Evolutionary conservation across 1,140 invertebrate genomes (phyloP), one percentile per base, ranked within the genome.

Genomic region (Callitettix versicolor): DNA sequence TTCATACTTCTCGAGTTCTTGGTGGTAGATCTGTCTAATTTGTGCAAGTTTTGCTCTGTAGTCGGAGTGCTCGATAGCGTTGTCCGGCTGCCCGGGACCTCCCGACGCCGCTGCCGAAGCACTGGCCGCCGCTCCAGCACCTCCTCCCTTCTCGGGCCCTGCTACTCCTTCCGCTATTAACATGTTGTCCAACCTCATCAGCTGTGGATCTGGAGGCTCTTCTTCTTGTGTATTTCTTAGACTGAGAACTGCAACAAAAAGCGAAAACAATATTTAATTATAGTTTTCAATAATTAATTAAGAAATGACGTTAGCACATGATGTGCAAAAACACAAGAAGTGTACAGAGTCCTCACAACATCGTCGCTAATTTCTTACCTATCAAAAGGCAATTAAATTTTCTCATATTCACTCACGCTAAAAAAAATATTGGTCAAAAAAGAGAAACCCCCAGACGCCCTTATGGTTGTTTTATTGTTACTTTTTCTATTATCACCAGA

Each of bases 101-200:
- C 82, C 79, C 60, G 86, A 82, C 36, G 92, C 90, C 12, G 93
- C 91, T 14, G 92, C 91, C 0, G 88, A 86, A 3, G 88, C 88
- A 26, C 88, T 91, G 0, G 91, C 89, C 3, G 94, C 91, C 1
- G 91, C 89, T 5, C 87, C 86, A 0, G 90, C 88, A 0, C 91
- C 91, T 14, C 93, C 91, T 15, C 91, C 93, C 69, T 97, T 98
- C 67, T 98, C 95, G 0, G 95, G 95, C 0, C 95, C 95, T 3
- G 95, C 94, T 12, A 99, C 95, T 34, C 96, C 96, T 73, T 99
- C 97, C 0, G 97, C 97, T 62, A 98, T 95, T 67, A 99, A 76
- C 97, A 99, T 99, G 73, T 99, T 99, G 74, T 99, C 96, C 67
- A 99, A 73, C 62, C 97, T 79, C 91, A 99, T 98, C 56, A 99